Evolutionary conservation across 2,888 invertebrate genomes (phyloP).

Genomic region (Erpobdella octoculata): DNA sequence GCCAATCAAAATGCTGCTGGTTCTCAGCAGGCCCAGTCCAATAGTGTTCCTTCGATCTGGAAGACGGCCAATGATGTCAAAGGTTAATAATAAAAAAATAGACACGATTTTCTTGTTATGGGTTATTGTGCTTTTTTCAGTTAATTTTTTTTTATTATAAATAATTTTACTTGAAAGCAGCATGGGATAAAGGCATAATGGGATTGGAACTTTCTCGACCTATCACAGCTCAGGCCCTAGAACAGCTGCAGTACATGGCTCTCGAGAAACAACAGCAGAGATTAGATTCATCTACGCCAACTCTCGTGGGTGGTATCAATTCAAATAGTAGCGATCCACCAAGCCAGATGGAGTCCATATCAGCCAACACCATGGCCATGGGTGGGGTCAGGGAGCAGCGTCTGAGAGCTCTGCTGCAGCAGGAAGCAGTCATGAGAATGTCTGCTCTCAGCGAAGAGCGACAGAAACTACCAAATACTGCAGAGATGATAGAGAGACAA

Average conservation of each 20-base stretch:
- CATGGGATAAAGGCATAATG: constrained; percentile 9
- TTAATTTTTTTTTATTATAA: neutral
- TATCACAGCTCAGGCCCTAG: constrained; percentile 27
- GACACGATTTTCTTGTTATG: neutral
- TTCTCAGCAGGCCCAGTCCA: neutral
- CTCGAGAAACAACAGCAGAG: constrained; percentile 33
- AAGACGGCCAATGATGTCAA: neutral
- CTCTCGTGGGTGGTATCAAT: neutral
- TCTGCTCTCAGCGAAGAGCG: neutral
- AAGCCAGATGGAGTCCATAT: neutral
- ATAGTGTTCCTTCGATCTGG: neutral
- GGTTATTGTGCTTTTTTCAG: neutral
- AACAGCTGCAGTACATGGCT: constrained; percentile 43
- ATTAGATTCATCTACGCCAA: neutral
- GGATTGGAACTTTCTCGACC: constrained; percentile 6
- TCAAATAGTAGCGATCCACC: neutral
- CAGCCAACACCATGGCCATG: too few species aligned
- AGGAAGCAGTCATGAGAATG: neutral
- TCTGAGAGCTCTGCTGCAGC: neutral
- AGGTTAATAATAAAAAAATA: neutral
- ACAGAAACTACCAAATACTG: neutral
- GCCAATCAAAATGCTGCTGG: constrained; percentile 43
- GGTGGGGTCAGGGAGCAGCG: neutral
- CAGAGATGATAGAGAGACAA: constrained; percentile 10
- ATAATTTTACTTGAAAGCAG: too few species aligned